Evolutionary conservation across 2,113 vertebrate species (phyloP).

Genomic region (Empidonax traillii): DNA sequence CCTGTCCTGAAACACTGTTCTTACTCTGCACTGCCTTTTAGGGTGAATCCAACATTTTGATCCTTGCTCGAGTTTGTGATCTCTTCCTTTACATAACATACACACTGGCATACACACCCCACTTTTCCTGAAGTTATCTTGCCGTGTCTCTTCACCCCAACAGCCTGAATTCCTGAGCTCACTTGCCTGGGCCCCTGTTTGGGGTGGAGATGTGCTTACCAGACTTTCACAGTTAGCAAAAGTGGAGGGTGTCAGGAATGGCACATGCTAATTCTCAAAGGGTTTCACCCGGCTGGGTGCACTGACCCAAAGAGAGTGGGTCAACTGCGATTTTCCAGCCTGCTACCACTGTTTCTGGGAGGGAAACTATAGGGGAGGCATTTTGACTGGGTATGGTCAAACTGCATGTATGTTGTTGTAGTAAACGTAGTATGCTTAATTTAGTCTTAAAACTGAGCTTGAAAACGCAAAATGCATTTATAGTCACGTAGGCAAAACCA

Average conservation of each 20-base stretch:
- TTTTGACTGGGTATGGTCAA: background rate
- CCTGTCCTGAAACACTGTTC: background rate
- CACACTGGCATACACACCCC: background rate
- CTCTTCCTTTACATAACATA: background rate
- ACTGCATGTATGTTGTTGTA: background rate
- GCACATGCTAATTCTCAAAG: background rate
- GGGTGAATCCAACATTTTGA: fast-evolving
- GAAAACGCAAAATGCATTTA: background rate
- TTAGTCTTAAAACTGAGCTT: background rate
- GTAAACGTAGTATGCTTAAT: fast-evolving
- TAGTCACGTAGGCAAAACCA: background rate
- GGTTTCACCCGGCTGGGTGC: background rate
- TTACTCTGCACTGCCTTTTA: background rate
- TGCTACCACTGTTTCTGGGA: background rate
- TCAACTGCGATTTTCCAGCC: background rate
- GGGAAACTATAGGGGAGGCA: background rate
- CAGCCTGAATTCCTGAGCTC: background rate
- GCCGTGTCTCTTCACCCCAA: background rate
- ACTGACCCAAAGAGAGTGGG: background rate
- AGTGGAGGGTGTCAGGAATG: fast-evolving
- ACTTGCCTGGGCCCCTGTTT: background rate
- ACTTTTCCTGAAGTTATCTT: background rate
- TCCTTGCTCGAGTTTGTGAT: background rate
- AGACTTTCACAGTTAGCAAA: background rate
- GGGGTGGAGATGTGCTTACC: background rate